Conservation (phyloP, 2,797 vertebrate species). For the Pygocentrus nattereri region DNA sequence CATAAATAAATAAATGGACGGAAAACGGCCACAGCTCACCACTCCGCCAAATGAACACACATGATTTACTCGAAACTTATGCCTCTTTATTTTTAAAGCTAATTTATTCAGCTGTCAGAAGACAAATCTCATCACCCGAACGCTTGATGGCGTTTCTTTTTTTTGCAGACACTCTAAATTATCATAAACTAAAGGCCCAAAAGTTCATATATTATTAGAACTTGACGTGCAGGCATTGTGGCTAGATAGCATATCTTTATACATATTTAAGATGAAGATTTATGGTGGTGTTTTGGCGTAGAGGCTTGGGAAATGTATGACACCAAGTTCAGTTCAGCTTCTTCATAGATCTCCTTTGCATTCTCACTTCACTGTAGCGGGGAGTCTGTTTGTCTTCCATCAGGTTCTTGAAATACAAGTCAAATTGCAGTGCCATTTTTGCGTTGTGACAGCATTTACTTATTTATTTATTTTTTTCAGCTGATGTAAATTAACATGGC, state of each 20-base stretch:
- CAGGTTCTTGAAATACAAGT: conserved; percentile 34
- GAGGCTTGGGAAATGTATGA: neutral
- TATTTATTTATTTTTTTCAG: conserved; percentile 10
- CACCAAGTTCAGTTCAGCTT: neutral
- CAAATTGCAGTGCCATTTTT: conserved; percentile 44
- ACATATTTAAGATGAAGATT: conserved; percentile 27
- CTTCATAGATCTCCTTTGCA: neutral
- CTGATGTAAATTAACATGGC: conserved; percentile 71
- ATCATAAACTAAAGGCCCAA: conserved; percentile 40
- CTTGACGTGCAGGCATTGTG: conserved; percentile 28
- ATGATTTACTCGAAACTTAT: conserved; percentile 68
- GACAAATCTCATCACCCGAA: conserved; percentile 20
- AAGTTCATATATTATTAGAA: conserved; percentile 44
- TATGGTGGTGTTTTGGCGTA: neutral
- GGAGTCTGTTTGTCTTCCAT: conserved; percentile 7
- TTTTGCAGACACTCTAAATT: conserved; percentile 31
- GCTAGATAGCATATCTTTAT: conserved; percentile 38
- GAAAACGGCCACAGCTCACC: conserved; percentile 69
- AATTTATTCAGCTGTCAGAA: conserved; percentile 66
- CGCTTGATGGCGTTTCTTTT: conserved; percentile 37
- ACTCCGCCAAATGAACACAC: conserved; percentile 64
- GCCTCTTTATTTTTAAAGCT: conserved; percentile 48
- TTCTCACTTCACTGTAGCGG: neutral
- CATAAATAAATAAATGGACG: conserved; percentile 80
- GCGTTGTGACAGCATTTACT: conserved; percentile 21